Evolutionary conservation across 1,140 invertebrate species (phyloP), one percentile per base, ranked within the genome.

Genomic region (Drosophila paulistorum): DNA sequence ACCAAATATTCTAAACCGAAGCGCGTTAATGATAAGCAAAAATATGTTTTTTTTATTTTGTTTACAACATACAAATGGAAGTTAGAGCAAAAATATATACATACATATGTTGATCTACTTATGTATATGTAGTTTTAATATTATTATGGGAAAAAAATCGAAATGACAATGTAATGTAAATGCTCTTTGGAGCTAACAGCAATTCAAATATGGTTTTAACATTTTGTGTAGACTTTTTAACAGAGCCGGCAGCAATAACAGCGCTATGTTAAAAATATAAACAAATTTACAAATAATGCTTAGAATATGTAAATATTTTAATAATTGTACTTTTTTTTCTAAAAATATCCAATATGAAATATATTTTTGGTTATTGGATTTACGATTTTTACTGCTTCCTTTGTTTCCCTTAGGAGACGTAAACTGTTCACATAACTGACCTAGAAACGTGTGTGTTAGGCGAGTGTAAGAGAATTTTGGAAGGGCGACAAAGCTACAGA

Each of bases 401-500:
- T 39, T 39, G 11, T 13, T 2, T 39, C 37, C 11, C 11, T 39
- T 13, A 11, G 37, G 37, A 62, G 58, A 9, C 10, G 42, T 51
- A 64, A 51, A 23, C 26, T 62, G 39, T 41, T 37, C 48, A 39
- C 42, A 65, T 33, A 85, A 69, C 35, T 87, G 80, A 87, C 84
- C 83, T 71, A 86, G 69, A 71, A 87, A 82, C 71, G 59, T 42
- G 69, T 35, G 59, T 42, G 69, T 35, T 7, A 13, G 3, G 17
- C 26, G 1, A 11, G 10, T 11, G 23, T 59, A 71, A 74, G 63
- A 80, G 84, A 70, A 45, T 2, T 23, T 39, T 20, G 9, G 10
- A 17, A 10, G 23, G 41, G 84, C 84, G 58, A 87, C 84, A 89
- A 68, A 89, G 84, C 84, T 37, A 75, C 84, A 84, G 71, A 87